Conservation (phyloP, 2,888 invertebrate genomes). For the Drosophila gaucha region DNA sequence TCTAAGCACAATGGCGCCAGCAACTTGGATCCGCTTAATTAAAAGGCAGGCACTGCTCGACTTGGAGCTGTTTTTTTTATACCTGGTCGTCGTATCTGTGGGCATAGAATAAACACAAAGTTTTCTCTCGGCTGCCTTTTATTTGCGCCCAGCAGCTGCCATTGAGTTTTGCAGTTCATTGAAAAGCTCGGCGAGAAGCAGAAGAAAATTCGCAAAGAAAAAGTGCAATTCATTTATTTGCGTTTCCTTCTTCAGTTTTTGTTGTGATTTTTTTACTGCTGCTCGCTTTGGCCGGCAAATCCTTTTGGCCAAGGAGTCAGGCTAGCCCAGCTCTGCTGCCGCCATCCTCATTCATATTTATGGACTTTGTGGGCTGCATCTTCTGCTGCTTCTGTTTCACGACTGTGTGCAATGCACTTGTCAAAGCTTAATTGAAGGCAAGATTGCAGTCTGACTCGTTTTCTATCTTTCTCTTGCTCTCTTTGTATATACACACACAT, state of each 20-base stretch:
- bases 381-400: slow-evolving; percentile 24
- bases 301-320: slow-evolving; percentile 59
- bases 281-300: slow-evolving; percentile 47
- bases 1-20: slow-evolving; percentile 71
- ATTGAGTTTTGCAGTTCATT: slow-evolving; percentile 74
- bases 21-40: slow-evolving; percentile 74
- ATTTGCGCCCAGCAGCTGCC: slow-evolving; percentile 40
- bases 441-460: slow-evolving; percentile 70
- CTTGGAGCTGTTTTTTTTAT: slow-evolving; percentile 16
- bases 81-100: slow-evolving; percentile 45
- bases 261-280: slow-evolving; percentile 3
- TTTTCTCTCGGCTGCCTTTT: slow-evolving; percentile 51
- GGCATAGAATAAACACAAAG: slow-evolving; percentile 77
- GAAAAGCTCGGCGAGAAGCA: slow-evolving; percentile 59
- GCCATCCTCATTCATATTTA: slow-evolving; percentile 73
- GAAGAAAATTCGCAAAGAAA: slow-evolving; percentile 75
- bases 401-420: slow-evolving; percentile 81
- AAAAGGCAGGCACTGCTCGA: slow-evolving; percentile 43
- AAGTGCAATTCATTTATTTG: slow-evolving; percentile 81
- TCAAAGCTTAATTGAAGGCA: slow-evolving; percentile 84
- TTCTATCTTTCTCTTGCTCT: slow-evolving; percentile 21
- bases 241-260: slow-evolving; percentile 71
- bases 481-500: not conserved
- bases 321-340: slow-evolving; percentile 15
- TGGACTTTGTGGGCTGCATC: slow-evolving; percentile 63